Base-by-base conservation (phyloP, 2,888 invertebrate species). In the Junonia oenone region DNA sequence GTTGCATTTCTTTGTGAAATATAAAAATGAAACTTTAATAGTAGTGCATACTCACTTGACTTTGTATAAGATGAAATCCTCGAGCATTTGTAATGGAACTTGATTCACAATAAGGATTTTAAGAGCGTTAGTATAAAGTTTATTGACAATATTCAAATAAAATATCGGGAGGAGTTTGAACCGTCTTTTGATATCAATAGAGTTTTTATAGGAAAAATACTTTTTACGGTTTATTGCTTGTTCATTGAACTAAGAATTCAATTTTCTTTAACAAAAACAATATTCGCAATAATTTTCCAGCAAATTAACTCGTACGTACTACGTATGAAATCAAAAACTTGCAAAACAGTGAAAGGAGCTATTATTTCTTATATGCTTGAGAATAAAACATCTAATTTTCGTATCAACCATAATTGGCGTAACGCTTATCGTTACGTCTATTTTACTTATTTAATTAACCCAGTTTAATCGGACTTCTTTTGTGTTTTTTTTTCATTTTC, bases 11-110 rank as follows among this genome's bases (percentile, higher is more conserved):
- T 57, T 56, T 55, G 33, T 51, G 5, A 43, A 33, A 52, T 43
- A 48, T 35, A 43, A 33, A 52, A 47, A 48, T 35, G 51, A 58
- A 55, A 52, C 49, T 45, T 55, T 55, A 46, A 58, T 58, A 55
- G 48, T 33, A 37, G 51, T 49, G 51, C 51, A 54, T 48, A 50
- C 47, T 47, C 47, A 56, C 49, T 52, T 52, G 37, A 52, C 51
- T 51, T 57, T 57, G 40, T 56, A 35, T 46, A 51, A 51, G 35
- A 59, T 52, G 40, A 33, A 50, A 53, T 53, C 33, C 43, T 50
- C 17, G 40, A 56, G 17, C 19, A 37, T 52, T 43, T 45, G 27
- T 40, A 52, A 46, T 29, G 50, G 8, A 35, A 53, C 22, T 51
- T 55, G 29, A 55, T 22, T 51, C 22, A 19, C 31, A 48, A 55